Conservation (phyloP, 2,888 invertebrate species). For the Crepidodera aurea region DNA sequence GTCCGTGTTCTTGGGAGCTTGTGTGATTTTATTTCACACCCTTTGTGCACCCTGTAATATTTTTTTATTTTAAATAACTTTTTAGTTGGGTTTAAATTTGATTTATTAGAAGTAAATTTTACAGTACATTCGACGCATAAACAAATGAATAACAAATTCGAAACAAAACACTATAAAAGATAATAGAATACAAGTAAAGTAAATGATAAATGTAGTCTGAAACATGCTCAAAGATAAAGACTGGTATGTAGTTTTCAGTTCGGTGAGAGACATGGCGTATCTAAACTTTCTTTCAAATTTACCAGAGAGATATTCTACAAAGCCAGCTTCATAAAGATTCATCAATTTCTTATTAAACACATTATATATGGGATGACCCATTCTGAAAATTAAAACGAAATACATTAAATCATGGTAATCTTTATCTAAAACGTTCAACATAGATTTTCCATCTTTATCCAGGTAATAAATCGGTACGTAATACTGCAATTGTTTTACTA, state of each 20-base stretch:
- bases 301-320: not conserved
- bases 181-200: not conserved
- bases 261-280: not conserved
- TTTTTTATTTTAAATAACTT: no score
- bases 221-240: not conserved
- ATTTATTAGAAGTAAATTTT: no score
- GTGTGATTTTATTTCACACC: no score
- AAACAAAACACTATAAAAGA: not conserved
- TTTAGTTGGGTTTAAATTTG: no score
- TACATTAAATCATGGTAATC: conserved; percentile 1
- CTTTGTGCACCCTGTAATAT: no score
- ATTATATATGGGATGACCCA: not conserved
- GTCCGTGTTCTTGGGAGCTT: no score
- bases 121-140: no score
- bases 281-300: conserved; percentile 5
- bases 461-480: conserved; percentile 16
- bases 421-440: conserved; percentile 8
- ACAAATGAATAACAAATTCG: not conserved
- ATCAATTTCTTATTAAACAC: conserved; percentile 3
- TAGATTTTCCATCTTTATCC: conserved; percentile 24
- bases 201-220: not conserved
- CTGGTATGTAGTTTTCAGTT: not conserved
- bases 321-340: not conserved
- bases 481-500: conserved; percentile 20
- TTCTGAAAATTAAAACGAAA: conserved; percentile 2